Percentiles rank a stretch among this genome's conserved stretches.
Conservation (phyloP, 2,888 invertebrate genomes). For the Halocaridina rubra region DNA sequence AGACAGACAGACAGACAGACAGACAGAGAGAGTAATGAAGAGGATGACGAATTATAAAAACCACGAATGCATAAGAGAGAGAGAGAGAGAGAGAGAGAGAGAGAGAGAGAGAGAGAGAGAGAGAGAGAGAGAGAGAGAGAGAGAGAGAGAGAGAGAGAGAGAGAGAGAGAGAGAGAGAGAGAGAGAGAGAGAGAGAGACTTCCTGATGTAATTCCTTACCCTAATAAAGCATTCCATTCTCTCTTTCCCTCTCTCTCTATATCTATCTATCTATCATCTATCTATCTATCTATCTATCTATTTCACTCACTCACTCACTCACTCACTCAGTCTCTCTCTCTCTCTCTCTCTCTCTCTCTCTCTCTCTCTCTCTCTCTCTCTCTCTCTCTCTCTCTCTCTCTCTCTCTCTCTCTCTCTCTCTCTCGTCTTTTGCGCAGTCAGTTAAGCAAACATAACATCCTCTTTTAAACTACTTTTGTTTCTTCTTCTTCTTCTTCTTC, state of each 20-base stretch:
- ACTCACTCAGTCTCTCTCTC: not conserved
- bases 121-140: too few relatives aligned
- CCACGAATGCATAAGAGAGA: not conserved
- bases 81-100: not conserved
- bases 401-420: too few relatives aligned
- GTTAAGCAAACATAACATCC: too few relatives aligned
- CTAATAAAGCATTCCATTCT: not conserved
- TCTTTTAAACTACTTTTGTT: too few relatives aligned
- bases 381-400: conserved; percentile 1
- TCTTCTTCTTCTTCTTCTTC: too few relatives aligned
- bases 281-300: not conserved
- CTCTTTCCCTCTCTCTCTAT: not conserved
- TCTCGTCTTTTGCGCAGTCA: too few relatives aligned
- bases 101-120: not conserved
- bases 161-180: not conserved
- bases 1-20: not conserved
- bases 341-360: not conserved
- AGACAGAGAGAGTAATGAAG: not conserved
- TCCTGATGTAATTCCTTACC: not conserved
- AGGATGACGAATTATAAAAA: not conserved
- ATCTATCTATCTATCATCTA: not conserved
- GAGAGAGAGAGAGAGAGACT: not conserved
- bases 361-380: not conserved
- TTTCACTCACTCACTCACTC: not conserved
- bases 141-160: not conserved